Evolutionary conservation across 2,797 vertebrate genomes (phyloP), one percentile per base, ranked within the genome.

Genomic region (Malacoctenus gilli): DNA sequence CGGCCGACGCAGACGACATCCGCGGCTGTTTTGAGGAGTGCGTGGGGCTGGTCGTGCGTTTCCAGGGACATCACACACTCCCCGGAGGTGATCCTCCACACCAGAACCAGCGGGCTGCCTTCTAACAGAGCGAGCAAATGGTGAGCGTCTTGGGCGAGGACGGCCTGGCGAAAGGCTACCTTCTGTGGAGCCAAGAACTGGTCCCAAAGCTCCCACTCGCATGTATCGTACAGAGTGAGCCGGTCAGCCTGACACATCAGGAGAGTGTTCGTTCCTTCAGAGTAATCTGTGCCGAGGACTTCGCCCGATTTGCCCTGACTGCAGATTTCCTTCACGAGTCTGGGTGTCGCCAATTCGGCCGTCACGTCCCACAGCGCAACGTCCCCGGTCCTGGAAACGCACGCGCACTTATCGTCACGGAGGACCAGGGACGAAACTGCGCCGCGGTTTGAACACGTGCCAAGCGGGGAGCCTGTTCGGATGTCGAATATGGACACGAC

Each of bases 11-110:
- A 89, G 40, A 88, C 43, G 0, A 92, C 31, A 7, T 77, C 62
- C 9, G 79, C 74, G 37, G 74, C 37, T 2, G 43, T 69, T 77
- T 82, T 92, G 36, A 91, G 46, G 41, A 93, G 81, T 1, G 56
- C 48, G 1, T 57, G 44, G 10, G 86, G 68, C 38, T 44, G 58
- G 8, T 28, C 47, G 51, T 59, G 65, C 7, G 57, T 64, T 41
- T 87, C 76, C 35, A 94, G 80, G 19, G 84, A 88, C 23, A 92
- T 81, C 39, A 94, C 74, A 50, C 93, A 93, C 22, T 91, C 83
- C 7, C 93, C 93, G 1, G 85, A 89, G 59, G 54, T 52, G 34
- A 88, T 55, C 32, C 71, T 85, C 92, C 92, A 94, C 57, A 89
- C 88, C 52, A 94, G 75, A 25, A 94, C 62, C 2, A 79, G 80